Base-by-base conservation (phyloP, 2,113 vertebrate genomes). In the Leptocoma aspasia region DNA sequence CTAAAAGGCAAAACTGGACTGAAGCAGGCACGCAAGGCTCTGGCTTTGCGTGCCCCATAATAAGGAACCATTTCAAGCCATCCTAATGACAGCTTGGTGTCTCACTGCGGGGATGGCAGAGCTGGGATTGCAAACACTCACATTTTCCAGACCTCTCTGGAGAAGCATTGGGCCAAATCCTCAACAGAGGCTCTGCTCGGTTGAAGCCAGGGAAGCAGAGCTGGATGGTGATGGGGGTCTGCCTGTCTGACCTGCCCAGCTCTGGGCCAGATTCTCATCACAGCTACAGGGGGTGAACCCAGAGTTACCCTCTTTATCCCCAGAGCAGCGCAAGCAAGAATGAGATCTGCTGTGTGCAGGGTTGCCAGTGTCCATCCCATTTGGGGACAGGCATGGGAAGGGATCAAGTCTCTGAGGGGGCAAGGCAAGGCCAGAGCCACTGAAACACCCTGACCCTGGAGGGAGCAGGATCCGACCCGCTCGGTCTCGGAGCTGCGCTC, bases 31-130 rank as follows among this genome's bases (percentile, higher is more conserved):
- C 33, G 76, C 94, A 82, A 70, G 86, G 80, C 90, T 90, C 77
- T 96, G 95, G 87, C 94, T 79, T 71, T 0, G 33, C 27, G 1
- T 90, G 95, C 92, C 94, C 96, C 23, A 0, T 94, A 95, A 96
- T 93, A 86, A 96, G 96, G 89, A 92, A 92, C 83, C 81, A 50
- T 93, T 95, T 95, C 69, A 18, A 79, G 86, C 21, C 64, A 30
- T 68, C 89, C 92, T 95, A 94, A 96, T 95, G 96, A 94, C 94
- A 96, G 90, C 72, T 78, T 91, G 88, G 90, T 96, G 90, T 86
- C 92, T 95, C 6, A 0, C 94, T 80, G 82, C 1, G 1, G 87
- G 87, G 87, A 92, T 26, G 42, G 90, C 85, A 82, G 90, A 88
- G 85, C 75, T 11, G 44, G 71, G 66, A 88, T 83, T 91, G 91